Percentiles rank a stretch among this genome's conserved stretches.
Conservation (phyloP, 2,113 vertebrate genomes). For the Gracilinanus agilis region DNA sequence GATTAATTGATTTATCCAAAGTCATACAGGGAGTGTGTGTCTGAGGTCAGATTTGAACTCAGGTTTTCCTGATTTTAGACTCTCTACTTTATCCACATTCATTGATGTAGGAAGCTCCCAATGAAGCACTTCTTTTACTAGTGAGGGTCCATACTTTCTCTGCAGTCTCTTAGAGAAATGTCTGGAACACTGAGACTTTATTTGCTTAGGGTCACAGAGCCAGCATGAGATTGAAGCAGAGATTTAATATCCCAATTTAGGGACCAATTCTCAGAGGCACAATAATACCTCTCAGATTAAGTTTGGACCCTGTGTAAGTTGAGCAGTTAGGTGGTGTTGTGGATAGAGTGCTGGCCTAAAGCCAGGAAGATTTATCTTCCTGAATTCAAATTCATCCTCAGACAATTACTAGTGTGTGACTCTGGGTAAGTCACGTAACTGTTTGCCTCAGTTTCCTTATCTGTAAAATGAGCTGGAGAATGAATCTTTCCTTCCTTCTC, state of each 20-base stretch:
- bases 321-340: too few relatives aligned
- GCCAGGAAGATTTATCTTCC: too few relatives aligned
- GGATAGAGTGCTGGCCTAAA: too few relatives aligned
- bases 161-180: background rate
- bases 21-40: background rate
- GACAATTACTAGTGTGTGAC: too few relatives aligned
- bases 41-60: background rate
- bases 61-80: background rate
- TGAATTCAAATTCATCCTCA: too few relatives aligned
- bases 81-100: background rate
- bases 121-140: background rate
- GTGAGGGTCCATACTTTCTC: background rate
- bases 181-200: background rate
- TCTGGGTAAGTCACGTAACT: too few relatives aligned
- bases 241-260: background rate
- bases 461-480: too few relatives aligned
- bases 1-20: background rate
- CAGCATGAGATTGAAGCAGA: background rate
- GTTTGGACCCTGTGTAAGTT: background rate
- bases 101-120: background rate
- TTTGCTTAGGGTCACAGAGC: background rate
- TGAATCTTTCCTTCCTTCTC: too few relatives aligned
- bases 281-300: background rate
- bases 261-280: background rate
- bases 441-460: too few relatives aligned